Conservation (phyloP, 1,140 invertebrate genomes). For the Meloidogyne floridensis region DNA sequence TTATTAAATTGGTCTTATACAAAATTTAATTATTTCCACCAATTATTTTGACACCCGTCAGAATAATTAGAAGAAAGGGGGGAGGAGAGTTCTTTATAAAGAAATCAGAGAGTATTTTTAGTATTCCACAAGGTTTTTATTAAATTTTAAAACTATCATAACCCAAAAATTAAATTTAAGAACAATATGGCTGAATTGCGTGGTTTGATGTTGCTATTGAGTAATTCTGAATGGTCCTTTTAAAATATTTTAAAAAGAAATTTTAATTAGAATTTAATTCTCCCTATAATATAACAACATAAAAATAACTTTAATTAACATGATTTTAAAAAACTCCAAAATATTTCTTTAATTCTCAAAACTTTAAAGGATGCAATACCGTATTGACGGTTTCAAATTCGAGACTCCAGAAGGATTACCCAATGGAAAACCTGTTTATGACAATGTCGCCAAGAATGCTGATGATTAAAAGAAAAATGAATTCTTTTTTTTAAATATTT, state of each 20-base stretch:
- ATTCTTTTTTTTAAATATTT: too few relatives aligned
- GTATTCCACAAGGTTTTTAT: background rate
- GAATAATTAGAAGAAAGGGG: too few relatives aligned
- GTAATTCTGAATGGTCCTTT: background rate
- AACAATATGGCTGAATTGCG: slow-evolving; percentile 17
- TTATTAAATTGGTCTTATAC: too few relatives aligned
- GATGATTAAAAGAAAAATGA: background rate
- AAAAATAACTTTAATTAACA: background rate
- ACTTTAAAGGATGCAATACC: background rate
- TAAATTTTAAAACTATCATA: background rate
- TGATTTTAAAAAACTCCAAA: background rate
- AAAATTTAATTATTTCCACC: too few relatives aligned
- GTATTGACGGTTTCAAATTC: background rate
- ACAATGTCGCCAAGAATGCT: background rate
- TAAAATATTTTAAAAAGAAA: background rate
- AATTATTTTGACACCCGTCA: too few relatives aligned
- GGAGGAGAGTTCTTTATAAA: too few relatives aligned
- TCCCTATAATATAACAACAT: too few relatives aligned
- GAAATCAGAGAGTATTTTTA: too few relatives aligned
- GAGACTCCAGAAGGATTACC: background rate
- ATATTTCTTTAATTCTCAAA: background rate
- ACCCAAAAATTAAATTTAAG: background rate
- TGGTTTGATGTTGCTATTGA: slow-evolving; percentile 29
- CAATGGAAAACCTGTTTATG: background rate
- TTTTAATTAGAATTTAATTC: background rate